phyloP scores from a whole-genome alignment of 2,888 invertebrate species.

The Adelognathus sp. region DNA sequence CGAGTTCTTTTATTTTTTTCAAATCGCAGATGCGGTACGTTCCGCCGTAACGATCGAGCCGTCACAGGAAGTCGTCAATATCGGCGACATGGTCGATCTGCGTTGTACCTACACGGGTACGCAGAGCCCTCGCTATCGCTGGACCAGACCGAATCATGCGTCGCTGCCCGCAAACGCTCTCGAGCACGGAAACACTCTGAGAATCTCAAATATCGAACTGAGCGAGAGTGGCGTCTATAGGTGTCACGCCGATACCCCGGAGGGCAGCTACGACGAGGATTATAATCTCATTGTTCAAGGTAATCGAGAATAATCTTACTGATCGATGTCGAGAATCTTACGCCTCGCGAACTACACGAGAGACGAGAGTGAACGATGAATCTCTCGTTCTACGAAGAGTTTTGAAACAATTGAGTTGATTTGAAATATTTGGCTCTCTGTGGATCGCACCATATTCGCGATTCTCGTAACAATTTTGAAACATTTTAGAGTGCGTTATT shows the following conservation, averaged over 20 bases:
- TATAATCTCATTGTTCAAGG: conserved; percentile 84
- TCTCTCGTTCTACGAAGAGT: too few relatives aligned
- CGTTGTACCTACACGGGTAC: conserved; percentile 84
- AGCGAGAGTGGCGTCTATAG: conserved; percentile 87
- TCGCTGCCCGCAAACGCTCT: conserved; percentile 84
- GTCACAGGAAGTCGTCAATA: conserved; percentile 81
- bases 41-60: conserved; percentile 77
- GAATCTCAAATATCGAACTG: conserved; percentile 83
- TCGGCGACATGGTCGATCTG: conserved; percentile 86
- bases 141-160: conserved; percentile 84
- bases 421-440: too few relatives aligned
- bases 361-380: too few relatives aligned
- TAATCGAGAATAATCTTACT: conserved; percentile 70
- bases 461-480: too few relatives aligned
- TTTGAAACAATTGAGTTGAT: too few relatives aligned
- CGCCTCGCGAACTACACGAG: too few relatives aligned
- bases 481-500: too few relatives aligned
- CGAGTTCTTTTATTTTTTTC: conserved; percentile 14
- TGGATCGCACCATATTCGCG: too few relatives aligned
- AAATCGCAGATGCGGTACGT: conserved; percentile 68
- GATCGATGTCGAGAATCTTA: too few relatives aligned
- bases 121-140: conserved; percentile 78
- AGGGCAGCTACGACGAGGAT: conserved; percentile 83
- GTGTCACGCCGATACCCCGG: conserved; percentile 84
- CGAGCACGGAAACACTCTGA: conserved; percentile 83